Base-by-base conservation (phyloP, 2,113 vertebrate species). In the Brevimyrus niger region DNA sequence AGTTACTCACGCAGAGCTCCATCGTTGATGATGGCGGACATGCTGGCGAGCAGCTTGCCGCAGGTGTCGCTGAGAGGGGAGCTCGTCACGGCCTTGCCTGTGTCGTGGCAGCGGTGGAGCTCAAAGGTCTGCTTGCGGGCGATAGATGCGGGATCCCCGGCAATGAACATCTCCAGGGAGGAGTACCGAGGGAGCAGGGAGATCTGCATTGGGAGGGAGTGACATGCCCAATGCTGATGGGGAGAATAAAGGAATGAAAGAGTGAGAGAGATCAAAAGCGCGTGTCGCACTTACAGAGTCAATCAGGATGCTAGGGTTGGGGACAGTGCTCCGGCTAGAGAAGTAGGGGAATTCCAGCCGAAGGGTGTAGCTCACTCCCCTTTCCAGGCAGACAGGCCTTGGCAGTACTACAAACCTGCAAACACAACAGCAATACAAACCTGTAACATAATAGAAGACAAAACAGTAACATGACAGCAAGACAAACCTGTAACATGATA, bases 141-240 rank as follows among this genome's bases (percentile, higher is more conserved):
- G 88, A 95, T 92, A 19, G 98, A 96, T 2, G 94, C 89, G 0
- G 95, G 90, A 76, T 99, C 97, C 0, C 97, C 98, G 0, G 95
- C 95, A 0, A 94, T 97, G 91, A 99, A 99, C 96, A 99, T 98
- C 92, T 99, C 98, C 93, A 99, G 92, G 1, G 96, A 96, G 69
- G 96, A 95, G 92, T 97, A 96, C 3, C 93, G 97, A 1, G 98
- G 98, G 91, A 99, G 91, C 51, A 99, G 92, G 19, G 97, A 95
- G 1, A 99, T 94, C 98, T 99, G 90, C 0, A 0, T 10, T 2
- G 84, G 82, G 38, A 47, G 8, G 4, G n/a, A 17, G 1, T 17
- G n/a, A 47, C 48, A 9, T 82, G 76, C 19, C 38, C 15, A 82
- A 19, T 38, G 15, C 44, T 4, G 9, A 23, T 6, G 85, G 85